These are phyloP conservation scores for Passer montanus DNA, from an alignment of 2,113 vertebrate species.

Conservation along the genomic window DNA sequence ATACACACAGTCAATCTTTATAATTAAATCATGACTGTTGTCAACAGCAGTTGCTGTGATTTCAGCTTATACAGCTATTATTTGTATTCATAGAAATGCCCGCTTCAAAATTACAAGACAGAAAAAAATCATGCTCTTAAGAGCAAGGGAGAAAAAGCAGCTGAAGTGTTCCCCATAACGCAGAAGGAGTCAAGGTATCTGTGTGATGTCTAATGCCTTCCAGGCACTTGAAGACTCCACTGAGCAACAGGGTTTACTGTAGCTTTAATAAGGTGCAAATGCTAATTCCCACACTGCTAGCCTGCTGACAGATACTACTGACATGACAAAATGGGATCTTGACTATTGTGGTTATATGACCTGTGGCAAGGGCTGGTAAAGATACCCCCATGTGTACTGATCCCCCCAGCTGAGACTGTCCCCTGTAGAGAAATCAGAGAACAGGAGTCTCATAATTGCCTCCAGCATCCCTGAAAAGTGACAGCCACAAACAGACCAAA, in stretches of 20 bases:
- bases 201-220: constrained; percentile 13
- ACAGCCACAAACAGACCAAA: neutral
- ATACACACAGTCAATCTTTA: constrained; percentile 7
- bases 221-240: constrained; percentile 4
- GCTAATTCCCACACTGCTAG: neutral
- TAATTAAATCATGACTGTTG: constrained; percentile 20
- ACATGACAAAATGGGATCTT: constrained; percentile 7
- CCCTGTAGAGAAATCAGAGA: neutral
- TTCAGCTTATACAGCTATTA: neutral
- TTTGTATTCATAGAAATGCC: constrained; percentile 3
- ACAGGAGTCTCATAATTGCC: neutral
- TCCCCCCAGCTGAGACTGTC: neutral
- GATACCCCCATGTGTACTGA: neutral
- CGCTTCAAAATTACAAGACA: neutral
- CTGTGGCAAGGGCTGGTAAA: neutral
- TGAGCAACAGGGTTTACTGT: neutral
- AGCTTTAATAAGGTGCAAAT: constrained; percentile 42
- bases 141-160: neutral
- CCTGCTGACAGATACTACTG: neutral
- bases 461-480: neutral
- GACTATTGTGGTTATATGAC: neutral
- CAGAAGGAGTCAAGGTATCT: neutral
- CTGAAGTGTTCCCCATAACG: neutral
- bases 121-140: neutral
- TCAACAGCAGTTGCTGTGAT: neutral